Base-by-base conservation (phyloP, 2,888 invertebrate species). In the Ichneumoninae sp. region DNA sequence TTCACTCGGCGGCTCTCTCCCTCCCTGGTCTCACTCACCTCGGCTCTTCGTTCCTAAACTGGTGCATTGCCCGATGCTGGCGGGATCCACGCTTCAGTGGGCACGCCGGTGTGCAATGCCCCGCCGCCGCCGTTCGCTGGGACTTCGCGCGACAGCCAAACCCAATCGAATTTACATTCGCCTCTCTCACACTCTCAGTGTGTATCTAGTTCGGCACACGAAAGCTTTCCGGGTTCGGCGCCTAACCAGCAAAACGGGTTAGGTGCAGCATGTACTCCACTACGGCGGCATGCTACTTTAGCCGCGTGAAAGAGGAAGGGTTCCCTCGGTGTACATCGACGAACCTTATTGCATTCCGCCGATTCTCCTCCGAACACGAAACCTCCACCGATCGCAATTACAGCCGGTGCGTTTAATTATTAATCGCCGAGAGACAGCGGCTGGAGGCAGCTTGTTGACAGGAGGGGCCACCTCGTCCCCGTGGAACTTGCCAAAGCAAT, bases 141-240 rank as follows among this genome's bases (percentile, higher is more conserved):
- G 60, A 6, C 50, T n/a, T 70, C 52, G 26, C 71, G 76, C 85
- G 81, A 82, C 81, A 85, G 66, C 60, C 81, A 85, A 82, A 85
- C 79, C 79, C 75, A 79, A 85, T 85, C 85, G 85, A 82, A 82
- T 85, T 85, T 82, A 85, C 85, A 85, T 85, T 82, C 57, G 82
- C 71, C 79, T 75, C 79, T 79, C 16, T 44, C 44, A 44, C 44
- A 44, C 13, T 44, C 44, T 13, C 16, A 3, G 82, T 82, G 79
- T 85, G 85, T 85, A 85, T 82, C 85, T 76, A 82, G 75, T 79
- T 82, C 66, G 66, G 75, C 74, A 79, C 76, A 85, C 78, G 78
- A 69, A 33, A 78, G 78, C 84, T 68, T 78, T 60, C 65, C 57
- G 63, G 52, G 33, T 30, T 63, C 60, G 7, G 57, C 71, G 26